Conservation (phyloP, 2,113 vertebrate species). For the Noctilio leporinus region DNA sequence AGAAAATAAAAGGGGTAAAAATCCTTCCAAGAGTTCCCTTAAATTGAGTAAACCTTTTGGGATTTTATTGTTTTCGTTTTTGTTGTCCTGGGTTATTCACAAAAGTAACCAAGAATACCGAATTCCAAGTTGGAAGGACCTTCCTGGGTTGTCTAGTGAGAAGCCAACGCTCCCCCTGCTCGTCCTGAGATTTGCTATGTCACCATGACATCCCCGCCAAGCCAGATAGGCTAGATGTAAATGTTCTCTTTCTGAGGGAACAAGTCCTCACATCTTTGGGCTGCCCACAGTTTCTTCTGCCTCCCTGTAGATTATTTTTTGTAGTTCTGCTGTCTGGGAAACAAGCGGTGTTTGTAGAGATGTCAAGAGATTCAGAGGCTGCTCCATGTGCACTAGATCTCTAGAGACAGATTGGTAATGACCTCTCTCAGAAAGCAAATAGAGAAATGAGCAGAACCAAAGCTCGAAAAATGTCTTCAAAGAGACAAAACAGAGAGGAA, state of each 20-base stretch:
- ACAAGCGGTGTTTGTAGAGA: not conserved
- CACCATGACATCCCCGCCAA: not conserved
- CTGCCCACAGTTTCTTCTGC: not conserved
- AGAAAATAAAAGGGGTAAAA: not conserved
- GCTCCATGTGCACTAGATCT: not conserved
- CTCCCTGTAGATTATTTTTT: not conserved
- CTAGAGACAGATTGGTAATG: not conserved
- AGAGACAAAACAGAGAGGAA: not conserved
- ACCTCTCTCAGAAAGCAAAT: not conserved
- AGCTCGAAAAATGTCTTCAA: not conserved
- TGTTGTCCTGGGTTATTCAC: slow-evolving; percentile 16
- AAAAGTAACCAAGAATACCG: not conserved
- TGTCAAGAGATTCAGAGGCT: not conserved
- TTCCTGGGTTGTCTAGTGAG: not conserved
- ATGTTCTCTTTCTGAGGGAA: not conserved
- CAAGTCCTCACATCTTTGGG: not conserved
- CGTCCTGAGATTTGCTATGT: not conserved
- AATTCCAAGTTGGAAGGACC: not conserved
- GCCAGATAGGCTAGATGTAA: not conserved
- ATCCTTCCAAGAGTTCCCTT: not conserved
- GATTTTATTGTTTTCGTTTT: not conserved
- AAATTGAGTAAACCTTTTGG: not conserved
- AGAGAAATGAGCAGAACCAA: not conserved
- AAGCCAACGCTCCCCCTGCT: not conserved
- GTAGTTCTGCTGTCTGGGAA: not conserved